Conservation (phyloP, 2,113 vertebrate species). For the Corythaeola cristata region DNA sequence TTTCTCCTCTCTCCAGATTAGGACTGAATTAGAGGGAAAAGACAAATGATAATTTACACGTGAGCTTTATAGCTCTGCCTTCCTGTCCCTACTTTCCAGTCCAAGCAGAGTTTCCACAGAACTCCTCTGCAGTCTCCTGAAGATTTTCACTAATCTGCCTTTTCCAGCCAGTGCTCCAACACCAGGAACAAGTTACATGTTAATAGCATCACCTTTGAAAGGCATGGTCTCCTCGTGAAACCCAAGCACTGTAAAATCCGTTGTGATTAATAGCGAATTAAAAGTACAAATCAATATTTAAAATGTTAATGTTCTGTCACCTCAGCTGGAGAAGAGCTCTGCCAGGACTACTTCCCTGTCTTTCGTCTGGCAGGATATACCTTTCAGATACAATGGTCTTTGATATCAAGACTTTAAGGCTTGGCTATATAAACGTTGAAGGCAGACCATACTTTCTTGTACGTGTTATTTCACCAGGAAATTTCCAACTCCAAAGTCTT, state of each 20-base stretch:
- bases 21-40: constrained; percentile 20
- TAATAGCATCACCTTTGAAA: background rate
- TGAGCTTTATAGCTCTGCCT: background rate
- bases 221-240: background rate
- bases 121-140: background rate
- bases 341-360: background rate
- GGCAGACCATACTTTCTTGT: background rate
- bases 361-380: background rate
- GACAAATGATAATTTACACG: background rate
- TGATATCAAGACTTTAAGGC: background rate
- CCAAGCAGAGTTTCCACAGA: background rate
- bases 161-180: background rate
- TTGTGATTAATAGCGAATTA: background rate
- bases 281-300: background rate
- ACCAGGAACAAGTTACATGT: background rate
- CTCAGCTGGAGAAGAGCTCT: background rate
- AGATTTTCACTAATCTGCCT: background rate
- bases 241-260: background rate
- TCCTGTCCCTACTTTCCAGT: background rate
- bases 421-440: background rate
- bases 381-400: background rate
- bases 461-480: background rate
- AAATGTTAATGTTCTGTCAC: background rate
- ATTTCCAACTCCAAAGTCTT: background rate
- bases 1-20: constrained; percentile 49